Evolutionary conservation across 2,888 invertebrate species (phyloP), one percentile per base, ranked within the genome.

Genomic region (Himalopsyche anomala): DNA sequence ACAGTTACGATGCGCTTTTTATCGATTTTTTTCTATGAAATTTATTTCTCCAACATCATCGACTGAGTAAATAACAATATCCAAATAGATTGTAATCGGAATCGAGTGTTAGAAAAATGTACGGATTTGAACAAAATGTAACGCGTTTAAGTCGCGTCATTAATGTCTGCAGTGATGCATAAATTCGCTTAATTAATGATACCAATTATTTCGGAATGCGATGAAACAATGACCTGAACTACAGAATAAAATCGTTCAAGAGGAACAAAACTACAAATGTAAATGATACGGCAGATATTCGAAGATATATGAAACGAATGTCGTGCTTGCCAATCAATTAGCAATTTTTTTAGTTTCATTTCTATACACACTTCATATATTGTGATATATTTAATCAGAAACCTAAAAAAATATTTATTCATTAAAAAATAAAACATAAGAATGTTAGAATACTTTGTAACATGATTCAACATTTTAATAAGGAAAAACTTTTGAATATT

Each of bases 11-110:
- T 15, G 5, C 12, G 74, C 15, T 74, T 74, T 74, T 74, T 74
- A 4, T 51, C 36, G 38, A 36, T 12, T 74, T 74, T 74, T 74
- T 74, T 74, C 36, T 36, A 12, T 74, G 38, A 74, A 36, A 74
- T 38, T 36, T 36, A 36, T 74, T 74, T 74, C 36, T 74, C 74
- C 12, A 38, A 5, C 74, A 36, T 74, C 74, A 74, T 74, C 74
- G 19, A 74, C 74, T 74, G 74, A 36, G 74, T 74, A 74, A 74
- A 74, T 74, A 74, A 74, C 36, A 74, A 74, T 36, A 74, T 74
- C 74, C 36, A 74, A 74, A 74, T 38, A 74, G 74, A 74, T 74
- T 74, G 38, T 74, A 12, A 74, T 74, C 74, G 74, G 38, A 74
- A 62, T 62, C 62, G 19, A 28, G 74, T 74, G 74, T 19, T 74